Base-by-base conservation (phyloP, 2,113 vertebrate species). In the Heterotilapia buettikoferi region DNA sequence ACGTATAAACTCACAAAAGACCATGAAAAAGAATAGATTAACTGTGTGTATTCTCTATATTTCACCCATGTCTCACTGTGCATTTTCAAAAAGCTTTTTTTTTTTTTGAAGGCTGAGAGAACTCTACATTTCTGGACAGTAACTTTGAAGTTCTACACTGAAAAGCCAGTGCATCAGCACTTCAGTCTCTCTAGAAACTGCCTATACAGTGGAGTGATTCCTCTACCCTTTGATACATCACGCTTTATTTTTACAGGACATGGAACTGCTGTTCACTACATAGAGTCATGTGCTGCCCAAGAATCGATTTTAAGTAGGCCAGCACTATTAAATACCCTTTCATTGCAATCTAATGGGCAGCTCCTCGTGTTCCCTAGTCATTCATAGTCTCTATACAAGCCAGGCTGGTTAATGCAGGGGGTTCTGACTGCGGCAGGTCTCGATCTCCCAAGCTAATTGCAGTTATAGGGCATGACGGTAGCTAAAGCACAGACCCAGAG, bases 21-120 rank as follows among this genome's bases (percentile, higher is more conserved):
- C 82, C 40, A 92, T 92, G 88, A 92, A 86, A 94, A 82, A 68
- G 86, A 94, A 93, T 92, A 89, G 84, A 85, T 88, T 83, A 90
- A 82, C 81, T 88, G 84, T 83, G 73, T 56, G 56, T 85, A 47
- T 83, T 85, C 84, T 82, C 63, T 29, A 43, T 71, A 50, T 86
- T 90, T 90, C 45, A 4, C 19, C 59, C 43, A 8, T 33, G 76
- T 87, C 84, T 56, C 56, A 11, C 86, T 86, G 89, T 57, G 80
- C 3, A 9, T 84, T 91, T 92, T 83, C 24, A 79, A 86, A 85
- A 59, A 13, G 50, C 54, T 61, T 81, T 40, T 38, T 61, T 26
- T 26, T 57, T 78, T 56, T 85, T 85, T 53, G 2, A 36, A 61
- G 90, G 78, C 63, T 38, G 29, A 5, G 38, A 83, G 78, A 89